Evolutionary conservation across 2,888 invertebrate genomes (phyloP).

Genomic region (Eupeodes luniger): DNA sequence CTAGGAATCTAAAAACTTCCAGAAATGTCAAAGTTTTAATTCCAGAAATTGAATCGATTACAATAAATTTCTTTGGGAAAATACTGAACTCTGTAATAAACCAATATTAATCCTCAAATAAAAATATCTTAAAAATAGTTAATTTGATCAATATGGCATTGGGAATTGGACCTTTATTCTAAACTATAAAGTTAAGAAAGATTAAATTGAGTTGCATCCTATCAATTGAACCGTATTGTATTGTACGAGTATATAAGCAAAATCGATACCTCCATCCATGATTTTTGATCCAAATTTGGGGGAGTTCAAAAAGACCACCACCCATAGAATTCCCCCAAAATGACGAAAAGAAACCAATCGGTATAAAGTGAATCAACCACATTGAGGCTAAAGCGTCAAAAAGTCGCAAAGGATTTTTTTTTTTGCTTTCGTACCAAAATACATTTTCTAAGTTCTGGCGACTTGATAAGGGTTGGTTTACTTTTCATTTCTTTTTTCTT

Average conservation of each 20-base stretch:
- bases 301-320: neutral
- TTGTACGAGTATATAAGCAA: too few species aligned
- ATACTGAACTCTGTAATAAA: too few species aligned
- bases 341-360: neutral
- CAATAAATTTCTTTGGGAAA: too few species aligned
- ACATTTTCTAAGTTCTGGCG: neutral
- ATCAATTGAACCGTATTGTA: neutral
- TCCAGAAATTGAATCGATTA: too few species aligned
- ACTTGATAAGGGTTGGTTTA: slow-evolving; percentile 21
- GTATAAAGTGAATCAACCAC: slow-evolving; percentile 1
- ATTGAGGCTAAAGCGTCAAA: slow-evolving; percentile 28
- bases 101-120: too few species aligned
- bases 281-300: neutral
- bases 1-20: too few species aligned
- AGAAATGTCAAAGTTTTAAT: too few species aligned
- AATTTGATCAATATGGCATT: too few species aligned
- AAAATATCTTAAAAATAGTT: too few species aligned
- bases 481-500: neutral
- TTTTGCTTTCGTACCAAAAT: neutral
- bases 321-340: neutral
- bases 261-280: neutral
- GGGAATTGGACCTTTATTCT: too few species aligned
- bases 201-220: neutral
- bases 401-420: slow-evolving; percentile 1
- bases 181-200: too few species aligned